Percentiles rank a stretch among this genome's conserved stretches.
These are phyloP conservation scores for Drosophila borealis DNA, from an alignment of 2,888 invertebrate species.

Conservation along the genomic window DNA sequence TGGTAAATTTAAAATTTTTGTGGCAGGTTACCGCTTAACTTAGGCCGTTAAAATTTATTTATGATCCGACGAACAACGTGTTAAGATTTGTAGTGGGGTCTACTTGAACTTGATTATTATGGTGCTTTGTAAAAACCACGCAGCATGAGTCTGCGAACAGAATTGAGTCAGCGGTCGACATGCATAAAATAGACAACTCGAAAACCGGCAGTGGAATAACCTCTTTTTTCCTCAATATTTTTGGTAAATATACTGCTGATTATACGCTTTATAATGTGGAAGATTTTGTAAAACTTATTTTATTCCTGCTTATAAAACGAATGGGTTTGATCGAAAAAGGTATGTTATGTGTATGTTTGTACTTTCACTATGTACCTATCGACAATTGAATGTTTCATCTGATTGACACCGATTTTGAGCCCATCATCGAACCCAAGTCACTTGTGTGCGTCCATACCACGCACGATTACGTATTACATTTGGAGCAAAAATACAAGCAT, in stretches of 20 bases:
- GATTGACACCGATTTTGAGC: constrained; percentile 38
- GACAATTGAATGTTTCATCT: constrained; percentile 18
- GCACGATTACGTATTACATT: constrained; percentile 46
- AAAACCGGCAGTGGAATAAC: background rate
- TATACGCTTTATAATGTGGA: constrained; percentile 1
- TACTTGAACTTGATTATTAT: constrained; percentile 8
- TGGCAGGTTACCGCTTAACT: background rate
- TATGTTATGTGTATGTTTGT: constrained; percentile 2
- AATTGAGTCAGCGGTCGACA: background rate
- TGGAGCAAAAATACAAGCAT: constrained; percentile 34
- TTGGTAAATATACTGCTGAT: constrained; percentile 2
- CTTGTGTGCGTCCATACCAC: constrained; percentile 28
- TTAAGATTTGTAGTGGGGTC: background rate
- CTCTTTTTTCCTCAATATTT: constrained; percentile 1
- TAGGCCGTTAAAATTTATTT: background rate
- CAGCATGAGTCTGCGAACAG: no score
- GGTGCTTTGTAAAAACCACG: no score
- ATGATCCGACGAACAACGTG: background rate
- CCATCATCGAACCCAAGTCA: constrained; percentile 24
- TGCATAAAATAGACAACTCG: no score
- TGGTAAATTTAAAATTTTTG: background rate
- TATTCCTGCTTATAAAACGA: background rate
- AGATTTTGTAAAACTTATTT: background rate
- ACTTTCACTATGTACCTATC: constrained; percentile 27
- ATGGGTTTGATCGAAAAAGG: background rate